These are phyloP conservation scores for Myopa tessellatipennis DNA, from an alignment of 2,888 invertebrate species.

Conservation along the genomic window DNA sequence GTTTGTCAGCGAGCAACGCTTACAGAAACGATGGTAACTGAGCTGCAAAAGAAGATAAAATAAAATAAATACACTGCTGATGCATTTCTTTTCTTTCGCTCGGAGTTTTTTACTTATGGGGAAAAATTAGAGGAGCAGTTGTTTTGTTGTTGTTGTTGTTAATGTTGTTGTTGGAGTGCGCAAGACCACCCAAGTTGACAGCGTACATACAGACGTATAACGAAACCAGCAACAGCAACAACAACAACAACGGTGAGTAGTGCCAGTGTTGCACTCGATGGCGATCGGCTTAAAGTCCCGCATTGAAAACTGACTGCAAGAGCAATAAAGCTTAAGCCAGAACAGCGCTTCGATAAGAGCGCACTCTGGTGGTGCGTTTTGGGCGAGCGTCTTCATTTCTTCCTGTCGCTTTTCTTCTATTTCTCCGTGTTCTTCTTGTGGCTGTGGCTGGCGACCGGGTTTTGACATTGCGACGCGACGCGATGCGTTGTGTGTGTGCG, in stretches of 20 bases:
- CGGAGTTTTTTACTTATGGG: slow-evolving; percentile 6
- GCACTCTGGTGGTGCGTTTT: background rate
- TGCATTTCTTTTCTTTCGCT: background rate
- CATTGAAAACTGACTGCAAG: background rate
- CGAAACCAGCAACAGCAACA: slow-evolving; percentile 53
- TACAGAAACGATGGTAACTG: background rate
- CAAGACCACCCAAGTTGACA: slow-evolving; percentile 65
- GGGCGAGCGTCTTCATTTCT: too few species aligned
- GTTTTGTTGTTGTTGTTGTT: slow-evolving; percentile 43
- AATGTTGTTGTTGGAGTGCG: slow-evolving; percentile 41
- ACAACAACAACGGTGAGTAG: slow-evolving; percentile 41
- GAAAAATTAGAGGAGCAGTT: slow-evolving; percentile 28
- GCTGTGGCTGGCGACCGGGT: background rate
- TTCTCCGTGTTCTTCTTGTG: background rate
- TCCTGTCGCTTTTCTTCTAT: too few species aligned
- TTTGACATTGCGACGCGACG: slow-evolving; percentile 2
- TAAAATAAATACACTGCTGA: slow-evolving; percentile 16
- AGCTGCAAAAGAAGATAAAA: background rate
- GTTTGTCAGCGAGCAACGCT: background rate
- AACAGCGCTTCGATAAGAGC: slow-evolving; percentile 26
- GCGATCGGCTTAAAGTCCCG: slow-evolving; percentile 11
- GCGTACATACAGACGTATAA: slow-evolving; percentile 42
- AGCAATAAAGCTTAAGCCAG: background rate
- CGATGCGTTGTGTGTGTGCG: slow-evolving; percentile 29
- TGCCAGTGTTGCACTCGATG: background rate